A percentile compares a stretch with the other conserved stretches of the same genome.
Evolutionary conservation across 2,888 invertebrate genomes (phyloP).

Genomic region (Cheilosia vernalis): DNA sequence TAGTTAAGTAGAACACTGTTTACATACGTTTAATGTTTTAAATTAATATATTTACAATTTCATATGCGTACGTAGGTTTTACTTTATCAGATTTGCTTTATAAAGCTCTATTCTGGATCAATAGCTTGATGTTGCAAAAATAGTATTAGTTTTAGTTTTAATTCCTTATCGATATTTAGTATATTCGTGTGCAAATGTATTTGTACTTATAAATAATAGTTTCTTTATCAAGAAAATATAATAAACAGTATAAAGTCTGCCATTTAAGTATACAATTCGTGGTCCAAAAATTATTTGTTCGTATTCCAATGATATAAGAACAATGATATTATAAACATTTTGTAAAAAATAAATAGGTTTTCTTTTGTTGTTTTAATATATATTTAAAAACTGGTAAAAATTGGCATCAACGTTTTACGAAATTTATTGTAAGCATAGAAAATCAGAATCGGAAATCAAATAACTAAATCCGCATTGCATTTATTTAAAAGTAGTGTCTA

Average conservation of each 20-base stretch:
- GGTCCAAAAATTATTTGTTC: constrained; percentile 23
- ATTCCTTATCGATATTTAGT: constrained; percentile 36
- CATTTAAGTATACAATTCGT: constrained; percentile 43
- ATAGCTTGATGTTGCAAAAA: constrained; percentile 5
- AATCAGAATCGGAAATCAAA: neutral
- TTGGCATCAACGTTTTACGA: neutral
- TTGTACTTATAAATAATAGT: constrained; percentile 28
- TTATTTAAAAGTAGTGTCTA: neutral
- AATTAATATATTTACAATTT: constrained; percentile 32
- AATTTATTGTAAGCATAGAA: neutral
- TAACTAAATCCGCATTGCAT: neutral
- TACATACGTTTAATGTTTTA: constrained; percentile 24
- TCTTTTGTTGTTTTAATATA: neutral
- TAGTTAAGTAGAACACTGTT: constrained; percentile 3
- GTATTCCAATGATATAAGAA: constrained; percentile 1
- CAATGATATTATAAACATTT: constrained; percentile 1
- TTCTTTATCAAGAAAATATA: constrained; percentile 2
- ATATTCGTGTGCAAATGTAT: constrained; percentile 19
- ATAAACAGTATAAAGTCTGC: constrained; percentile 14
- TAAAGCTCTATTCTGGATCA: neutral
- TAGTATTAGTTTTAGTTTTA: neutral
- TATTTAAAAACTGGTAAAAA: neutral
- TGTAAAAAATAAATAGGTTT: neutral
- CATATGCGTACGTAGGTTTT: neutral
- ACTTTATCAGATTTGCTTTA: constrained; percentile 2